Evolutionary conservation across 2,797 vertebrate species (phyloP).

Genomic region (Rachycentron canadum): DNA sequence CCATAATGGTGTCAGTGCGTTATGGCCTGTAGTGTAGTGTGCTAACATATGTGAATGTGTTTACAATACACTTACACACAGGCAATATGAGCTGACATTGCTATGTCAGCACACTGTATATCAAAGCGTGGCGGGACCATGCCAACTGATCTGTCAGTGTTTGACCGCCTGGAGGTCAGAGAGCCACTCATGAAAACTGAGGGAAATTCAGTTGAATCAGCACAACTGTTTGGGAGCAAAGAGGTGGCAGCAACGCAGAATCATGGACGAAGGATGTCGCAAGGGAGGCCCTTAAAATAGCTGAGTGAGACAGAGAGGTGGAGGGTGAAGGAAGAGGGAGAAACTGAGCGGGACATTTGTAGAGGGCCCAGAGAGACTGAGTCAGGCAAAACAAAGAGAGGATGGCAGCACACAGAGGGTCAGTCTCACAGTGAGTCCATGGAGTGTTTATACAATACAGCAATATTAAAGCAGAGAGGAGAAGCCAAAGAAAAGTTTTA

Average conservation of each 20-base stretch:
- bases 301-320: conserved; percentile 58
- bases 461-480: not conserved
- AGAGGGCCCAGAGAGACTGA: conserved; percentile 54
- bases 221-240: conserved; percentile 41
- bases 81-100: conserved; percentile 14
- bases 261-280: conserved; percentile 40
- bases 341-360: conserved; percentile 53
- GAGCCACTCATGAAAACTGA: conserved; percentile 28
- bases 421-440: conserved; percentile 22
- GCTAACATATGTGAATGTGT: conserved; percentile 38
- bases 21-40: conserved; percentile 12
- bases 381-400: conserved; percentile 52
- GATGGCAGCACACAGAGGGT: conserved; percentile 22
- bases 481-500: not conserved
- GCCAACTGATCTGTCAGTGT: conserved; percentile 60
- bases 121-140: conserved; percentile 41
- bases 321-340: conserved; percentile 51
- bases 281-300: conserved; percentile 69
- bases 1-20: conserved; percentile 42
- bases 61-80: not conserved
- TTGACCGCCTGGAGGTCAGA: conserved; percentile 53
- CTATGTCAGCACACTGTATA: conserved; percentile 52
- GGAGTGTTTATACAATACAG: conserved; percentile 12
- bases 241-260: conserved; percentile 27
- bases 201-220: conserved; percentile 68